A percentile compares a stretch with the other conserved stretches of the same genome.
Evolutionary conservation across 2,113 vertebrate species (phyloP).

Genomic region (Clarias magur): DNA sequence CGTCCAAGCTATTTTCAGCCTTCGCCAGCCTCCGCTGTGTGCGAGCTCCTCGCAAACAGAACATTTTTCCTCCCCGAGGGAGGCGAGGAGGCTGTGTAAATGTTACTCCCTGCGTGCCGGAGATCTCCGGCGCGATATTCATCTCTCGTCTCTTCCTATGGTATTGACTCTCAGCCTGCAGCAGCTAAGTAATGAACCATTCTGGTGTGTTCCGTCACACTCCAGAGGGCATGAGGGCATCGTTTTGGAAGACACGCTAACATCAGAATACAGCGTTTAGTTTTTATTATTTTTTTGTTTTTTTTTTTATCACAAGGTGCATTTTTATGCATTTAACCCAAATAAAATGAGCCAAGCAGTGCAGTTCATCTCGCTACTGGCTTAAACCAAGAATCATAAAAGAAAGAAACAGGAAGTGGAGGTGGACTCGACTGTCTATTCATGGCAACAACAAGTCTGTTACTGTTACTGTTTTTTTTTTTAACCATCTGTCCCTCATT

Average conservation of each 20-base stretch:
- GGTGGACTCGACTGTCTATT: background rate
- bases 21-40: constrained; percentile 29
- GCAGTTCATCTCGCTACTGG: background rate
- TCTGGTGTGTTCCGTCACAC: constrained; percentile 37
- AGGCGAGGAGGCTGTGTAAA: constrained; percentile 49
- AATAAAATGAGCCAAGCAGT: background rate
- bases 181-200: constrained; percentile 55
- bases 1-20: constrained; percentile 46
- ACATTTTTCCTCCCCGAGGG: constrained; percentile 42
- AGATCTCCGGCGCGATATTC: constrained; percentile 55
- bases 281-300: no score
- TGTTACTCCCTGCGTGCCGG: constrained; percentile 47
- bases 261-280: background rate
- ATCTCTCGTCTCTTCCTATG: constrained; percentile 44
- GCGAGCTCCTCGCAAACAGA: constrained; percentile 46
- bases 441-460: background rate
- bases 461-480: background rate
- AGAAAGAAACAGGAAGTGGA: background rate
- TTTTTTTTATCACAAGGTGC: background rate
- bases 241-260: background rate
- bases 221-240: constrained; percentile 25
- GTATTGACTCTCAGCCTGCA: constrained; percentile 36
- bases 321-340: background rate
- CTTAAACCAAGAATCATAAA: background rate
- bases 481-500: background rate